Conservation (phyloP, 2,113 vertebrate species). For the Acanthochromis polyacanthus region DNA sequence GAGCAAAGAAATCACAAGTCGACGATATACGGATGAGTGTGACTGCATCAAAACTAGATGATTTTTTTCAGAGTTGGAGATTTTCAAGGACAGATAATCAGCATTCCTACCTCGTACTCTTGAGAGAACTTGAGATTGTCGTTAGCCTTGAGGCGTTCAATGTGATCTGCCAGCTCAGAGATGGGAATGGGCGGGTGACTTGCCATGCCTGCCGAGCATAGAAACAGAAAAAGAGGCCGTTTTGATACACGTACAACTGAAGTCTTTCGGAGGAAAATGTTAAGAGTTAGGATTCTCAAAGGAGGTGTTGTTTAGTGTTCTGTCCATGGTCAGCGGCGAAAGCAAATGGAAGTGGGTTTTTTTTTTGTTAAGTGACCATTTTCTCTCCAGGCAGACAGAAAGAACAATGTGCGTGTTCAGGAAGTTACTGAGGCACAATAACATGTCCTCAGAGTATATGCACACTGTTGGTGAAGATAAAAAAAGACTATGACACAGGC, state of each 20-base stretch:
- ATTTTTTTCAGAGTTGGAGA: constrained; percentile 45
- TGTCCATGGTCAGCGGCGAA: constrained; percentile 58
- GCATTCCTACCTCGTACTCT: constrained; percentile 95
- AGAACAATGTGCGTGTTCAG: constrained; percentile 71
- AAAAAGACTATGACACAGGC: constrained; percentile 61
- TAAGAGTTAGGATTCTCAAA: constrained; percentile 63
- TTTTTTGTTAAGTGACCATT: constrained; percentile 71
- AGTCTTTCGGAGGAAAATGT: constrained; percentile 56
- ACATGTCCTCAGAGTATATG: constrained; percentile 81
- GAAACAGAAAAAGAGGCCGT: constrained; percentile 52
- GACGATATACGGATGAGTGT: constrained; percentile 25
- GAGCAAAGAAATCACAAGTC: constrained; percentile 12
- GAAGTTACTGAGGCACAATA: constrained; percentile 87
- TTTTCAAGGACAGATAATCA: constrained; percentile 60
- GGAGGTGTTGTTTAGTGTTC: constrained; percentile 72
- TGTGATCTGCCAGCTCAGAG: constrained; percentile 94
- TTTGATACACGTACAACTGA: constrained; percentile 48
- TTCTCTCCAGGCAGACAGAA: constrained; percentile 60
- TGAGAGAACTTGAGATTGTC: constrained; percentile 99
- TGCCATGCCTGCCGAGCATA: constrained; percentile 90
- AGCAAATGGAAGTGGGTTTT: constrained; percentile 68
- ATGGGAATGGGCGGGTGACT: constrained; percentile 96
- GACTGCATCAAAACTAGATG: constrained; percentile 27
- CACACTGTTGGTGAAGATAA: constrained; percentile 63
- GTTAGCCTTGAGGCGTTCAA: constrained; percentile 97